phyloP scores from a whole-genome alignment of 2,797 vertebrate genomes.

The Darevskia nairensis region DNA sequence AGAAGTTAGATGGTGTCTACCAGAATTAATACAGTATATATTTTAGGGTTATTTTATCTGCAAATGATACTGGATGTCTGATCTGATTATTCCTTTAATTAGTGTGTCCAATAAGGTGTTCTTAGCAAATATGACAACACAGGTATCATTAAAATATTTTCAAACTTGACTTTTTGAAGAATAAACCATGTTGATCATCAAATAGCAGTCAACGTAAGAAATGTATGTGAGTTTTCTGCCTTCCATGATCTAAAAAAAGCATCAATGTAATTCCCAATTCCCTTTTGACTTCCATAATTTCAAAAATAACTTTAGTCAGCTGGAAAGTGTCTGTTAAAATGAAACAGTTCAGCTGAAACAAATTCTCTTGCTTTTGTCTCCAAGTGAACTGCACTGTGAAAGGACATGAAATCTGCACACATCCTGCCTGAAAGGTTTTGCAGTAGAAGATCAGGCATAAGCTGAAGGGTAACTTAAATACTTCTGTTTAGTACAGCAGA shows the following conservation, averaged over 20 bases:
- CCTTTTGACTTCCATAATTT: constrained; percentile 72
- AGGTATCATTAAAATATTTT: constrained; percentile 61
- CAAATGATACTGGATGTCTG: constrained; percentile 51
- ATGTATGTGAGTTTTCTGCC: constrained; percentile 13
- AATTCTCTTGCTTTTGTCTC: constrained; percentile 81
- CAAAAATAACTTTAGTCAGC: constrained; percentile 74
- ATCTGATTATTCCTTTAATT: constrained; percentile 67
- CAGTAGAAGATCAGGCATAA: constrained; percentile 66
- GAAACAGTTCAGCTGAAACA: constrained; percentile 80
- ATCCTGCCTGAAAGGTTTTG: constrained; percentile 72
- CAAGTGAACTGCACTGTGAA: constrained; percentile 76
- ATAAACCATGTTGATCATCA: constrained; percentile 17
- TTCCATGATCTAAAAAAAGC: constrained; percentile 32
- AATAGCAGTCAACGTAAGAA: constrained; percentile 28
- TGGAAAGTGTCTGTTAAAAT: constrained; percentile 77
- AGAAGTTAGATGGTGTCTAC: constrained; percentile 7
- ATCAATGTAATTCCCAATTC: constrained; percentile 67
- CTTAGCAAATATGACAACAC: constrained; percentile 55
- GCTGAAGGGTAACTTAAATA: constrained; percentile 67
- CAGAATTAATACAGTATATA: constrained; percentile 43
- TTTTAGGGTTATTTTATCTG: constrained; percentile 29
- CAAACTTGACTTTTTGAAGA: constrained; percentile 48
- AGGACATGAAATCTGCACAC: constrained; percentile 71
- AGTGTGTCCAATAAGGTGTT: constrained; percentile 66
- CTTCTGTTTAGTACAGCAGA: constrained; percentile 65